phyloP scores from a whole-genome alignment of 2,797 vertebrate species.

The Vespertilio murinus region DNA sequence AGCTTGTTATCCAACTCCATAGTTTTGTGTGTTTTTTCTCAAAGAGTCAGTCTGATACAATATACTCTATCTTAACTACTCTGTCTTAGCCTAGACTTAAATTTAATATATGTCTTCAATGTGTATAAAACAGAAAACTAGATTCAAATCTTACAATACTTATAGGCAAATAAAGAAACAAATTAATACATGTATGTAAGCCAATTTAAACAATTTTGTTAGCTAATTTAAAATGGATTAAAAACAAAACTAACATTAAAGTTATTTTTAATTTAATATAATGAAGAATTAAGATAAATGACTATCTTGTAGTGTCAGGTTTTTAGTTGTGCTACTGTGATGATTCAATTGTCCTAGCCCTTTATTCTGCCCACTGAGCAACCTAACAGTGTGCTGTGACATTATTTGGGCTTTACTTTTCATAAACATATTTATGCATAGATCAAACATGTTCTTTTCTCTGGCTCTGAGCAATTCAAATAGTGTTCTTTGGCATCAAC shows the following conservation, averaged over 20 bases:
- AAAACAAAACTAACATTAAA: conserved; percentile 14
- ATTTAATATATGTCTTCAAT: conserved; percentile 21
- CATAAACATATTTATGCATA: conserved; percentile 49
- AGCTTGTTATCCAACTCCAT: neutral
- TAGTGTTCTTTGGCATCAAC: neutral
- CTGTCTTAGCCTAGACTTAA: neutral
- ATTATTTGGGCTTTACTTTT: conserved; percentile 28
- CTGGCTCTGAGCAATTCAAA: conserved; percentile 27
- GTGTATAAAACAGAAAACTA: neutral
- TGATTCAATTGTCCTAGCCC: neutral
- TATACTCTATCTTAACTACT: neutral
- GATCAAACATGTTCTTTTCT: conserved; percentile 43
- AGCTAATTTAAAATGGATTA: neutral
- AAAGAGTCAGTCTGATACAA: neutral
- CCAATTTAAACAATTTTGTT: neutral
- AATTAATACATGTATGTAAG: neutral
- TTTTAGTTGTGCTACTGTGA: neutral
- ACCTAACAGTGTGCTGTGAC: neutral
- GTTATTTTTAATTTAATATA: neutral
- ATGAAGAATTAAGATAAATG: neutral
- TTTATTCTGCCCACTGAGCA: neutral
- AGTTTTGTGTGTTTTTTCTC: neutral
- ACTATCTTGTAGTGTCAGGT: neutral
- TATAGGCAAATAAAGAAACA: neutral
- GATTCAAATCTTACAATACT: neutral